Conservation (phyloP, 2,113 vertebrate genomes). For the Mus spicilegus region DNA sequence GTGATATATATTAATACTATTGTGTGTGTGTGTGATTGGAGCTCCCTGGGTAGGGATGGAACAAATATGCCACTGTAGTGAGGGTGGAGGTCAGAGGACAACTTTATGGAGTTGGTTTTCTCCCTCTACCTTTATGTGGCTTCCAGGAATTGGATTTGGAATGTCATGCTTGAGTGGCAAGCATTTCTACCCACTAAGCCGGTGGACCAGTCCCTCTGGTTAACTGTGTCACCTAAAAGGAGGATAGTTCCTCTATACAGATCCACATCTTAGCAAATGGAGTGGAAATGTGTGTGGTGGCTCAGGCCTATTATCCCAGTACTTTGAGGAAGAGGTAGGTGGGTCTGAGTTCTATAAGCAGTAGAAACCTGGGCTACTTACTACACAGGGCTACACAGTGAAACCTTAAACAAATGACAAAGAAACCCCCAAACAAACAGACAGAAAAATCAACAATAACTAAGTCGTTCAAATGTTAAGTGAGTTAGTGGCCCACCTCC, state of each 20-base stretch:
- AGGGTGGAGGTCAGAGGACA: not conserved
- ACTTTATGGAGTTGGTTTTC: not conserved
- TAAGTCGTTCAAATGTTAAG: not conserved
- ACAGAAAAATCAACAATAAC: not conserved
- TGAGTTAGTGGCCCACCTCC: not conserved
- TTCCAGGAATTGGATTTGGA: not conserved
- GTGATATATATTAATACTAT: not conserved
- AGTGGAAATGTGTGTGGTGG: not conserved
- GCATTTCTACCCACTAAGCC: not conserved
- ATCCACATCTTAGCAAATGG: conserved; percentile 9
- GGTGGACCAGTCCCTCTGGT: not conserved
- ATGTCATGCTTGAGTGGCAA: not conserved
- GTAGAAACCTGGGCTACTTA: too few species aligned
- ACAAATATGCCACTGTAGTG: not conserved
- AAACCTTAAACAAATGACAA: not conserved
- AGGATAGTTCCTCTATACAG: not conserved
- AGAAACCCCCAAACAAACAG: not conserved
- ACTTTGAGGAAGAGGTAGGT: not conserved
- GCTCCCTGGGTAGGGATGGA: not conserved
- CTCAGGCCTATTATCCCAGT: not conserved
- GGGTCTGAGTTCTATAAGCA: not conserved
- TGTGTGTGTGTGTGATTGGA: not conserved
- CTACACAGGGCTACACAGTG: not conserved
- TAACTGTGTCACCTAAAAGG: not conserved
- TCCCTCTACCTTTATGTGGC: not conserved